Percentiles rank a stretch among this genome's conserved stretches.
These are phyloP conservation scores for Deladenus siricidicola DNA, from an alignment of 2,888 invertebrate species.

Conservation along the genomic window DNA sequence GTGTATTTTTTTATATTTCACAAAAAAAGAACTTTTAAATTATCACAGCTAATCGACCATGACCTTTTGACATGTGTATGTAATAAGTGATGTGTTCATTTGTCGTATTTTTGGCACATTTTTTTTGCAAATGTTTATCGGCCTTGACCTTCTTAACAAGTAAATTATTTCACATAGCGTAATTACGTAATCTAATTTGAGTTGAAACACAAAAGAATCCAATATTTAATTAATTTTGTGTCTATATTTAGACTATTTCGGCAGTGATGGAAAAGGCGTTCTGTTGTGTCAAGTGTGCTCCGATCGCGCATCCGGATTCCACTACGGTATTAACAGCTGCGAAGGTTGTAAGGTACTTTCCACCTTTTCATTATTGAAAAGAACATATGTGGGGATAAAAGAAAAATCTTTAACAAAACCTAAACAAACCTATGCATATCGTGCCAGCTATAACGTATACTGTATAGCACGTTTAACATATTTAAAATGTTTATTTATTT, in stretches of 20 bases:
- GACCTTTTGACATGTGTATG: no score
- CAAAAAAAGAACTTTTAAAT: no score
- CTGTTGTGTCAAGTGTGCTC: slow-evolving; percentile 47
- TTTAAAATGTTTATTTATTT: slow-evolving; percentile 26
- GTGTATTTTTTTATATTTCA: no score
- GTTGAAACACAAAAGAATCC: no score
- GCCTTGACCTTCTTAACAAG: no score
- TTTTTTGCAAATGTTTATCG: no score
- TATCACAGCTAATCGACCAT: no score
- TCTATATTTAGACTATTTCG: background rate
- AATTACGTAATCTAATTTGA: no score
- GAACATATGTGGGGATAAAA: background rate
- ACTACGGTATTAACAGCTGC: slow-evolving; percentile 41
- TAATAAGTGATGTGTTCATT: no score
- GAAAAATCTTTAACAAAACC: background rate
- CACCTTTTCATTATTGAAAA: background rate
- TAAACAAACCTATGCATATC: background rate
- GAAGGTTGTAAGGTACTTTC: slow-evolving; percentile 50
- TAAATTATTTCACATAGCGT: no score
- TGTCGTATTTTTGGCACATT: no score
- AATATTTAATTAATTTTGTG: no score
- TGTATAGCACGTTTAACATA: slow-evolving; percentile 68
- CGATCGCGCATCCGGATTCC: slow-evolving; percentile 48
- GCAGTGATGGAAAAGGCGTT: slow-evolving; percentile 1
- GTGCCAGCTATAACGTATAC: background rate